These are phyloP conservation scores for Blastobasis lacticolella DNA, from an alignment of 2,888 invertebrate genomes.

Conservation along the genomic window DNA sequence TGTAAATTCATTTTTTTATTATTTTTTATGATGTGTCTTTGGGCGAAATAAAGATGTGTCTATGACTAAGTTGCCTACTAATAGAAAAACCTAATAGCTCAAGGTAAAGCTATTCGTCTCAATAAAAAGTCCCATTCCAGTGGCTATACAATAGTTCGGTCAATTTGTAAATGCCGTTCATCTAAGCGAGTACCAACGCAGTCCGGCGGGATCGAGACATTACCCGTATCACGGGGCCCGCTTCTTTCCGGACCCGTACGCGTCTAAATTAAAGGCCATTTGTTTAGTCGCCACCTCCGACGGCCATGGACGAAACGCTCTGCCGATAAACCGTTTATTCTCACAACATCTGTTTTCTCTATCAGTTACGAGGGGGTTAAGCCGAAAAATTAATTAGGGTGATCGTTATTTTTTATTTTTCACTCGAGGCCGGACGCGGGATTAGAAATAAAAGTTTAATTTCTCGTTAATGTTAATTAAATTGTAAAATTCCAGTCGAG, in stretches of 20 bases:
- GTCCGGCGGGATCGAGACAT: slow-evolving; percentile 22
- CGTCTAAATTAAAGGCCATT: slow-evolving; percentile 40
- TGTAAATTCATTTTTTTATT: not conserved
- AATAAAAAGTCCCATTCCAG: not conserved
- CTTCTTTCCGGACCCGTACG: slow-evolving; percentile 16
- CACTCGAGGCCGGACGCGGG: no score
- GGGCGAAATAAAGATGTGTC: no score
- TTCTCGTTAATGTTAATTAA: no score
- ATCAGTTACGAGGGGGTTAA: slow-evolving; percentile 14
- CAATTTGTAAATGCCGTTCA: slow-evolving; percentile 7
- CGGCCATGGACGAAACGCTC: slow-evolving; percentile 18
- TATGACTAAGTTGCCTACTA: no score
- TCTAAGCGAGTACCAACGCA: slow-evolving; percentile 9
- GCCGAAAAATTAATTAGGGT: slow-evolving; percentile 17
- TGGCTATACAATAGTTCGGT: slow-evolving; percentile 1
- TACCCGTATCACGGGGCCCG: slow-evolving; percentile 25
- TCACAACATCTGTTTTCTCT: slow-evolving; percentile 27
- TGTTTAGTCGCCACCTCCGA: slow-evolving; percentile 30
- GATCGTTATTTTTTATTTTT: slow-evolving; percentile 6
- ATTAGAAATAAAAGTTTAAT: no score
- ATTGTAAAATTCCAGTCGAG: no score
- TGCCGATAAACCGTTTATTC: slow-evolving; percentile 28
- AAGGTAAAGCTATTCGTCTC: not conserved
- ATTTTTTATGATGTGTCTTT: no score
- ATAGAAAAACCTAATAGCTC: not conserved